Evolutionary conservation across 2,113 vertebrate genomes (phyloP).

Genomic region (Pantherophis guttatus): DNA sequence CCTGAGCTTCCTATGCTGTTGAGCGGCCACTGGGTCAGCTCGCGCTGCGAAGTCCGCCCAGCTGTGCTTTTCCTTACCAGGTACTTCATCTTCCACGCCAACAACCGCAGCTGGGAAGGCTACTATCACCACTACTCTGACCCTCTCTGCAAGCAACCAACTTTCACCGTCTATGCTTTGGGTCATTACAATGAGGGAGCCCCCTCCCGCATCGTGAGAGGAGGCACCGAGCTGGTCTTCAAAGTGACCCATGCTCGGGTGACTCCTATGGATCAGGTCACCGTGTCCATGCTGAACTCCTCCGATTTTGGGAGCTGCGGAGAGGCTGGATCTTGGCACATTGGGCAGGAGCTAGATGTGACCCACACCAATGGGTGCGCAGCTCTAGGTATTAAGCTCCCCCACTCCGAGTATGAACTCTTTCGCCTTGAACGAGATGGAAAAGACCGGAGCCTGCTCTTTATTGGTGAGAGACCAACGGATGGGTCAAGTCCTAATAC

Average conservation of each 20-base stretch:
- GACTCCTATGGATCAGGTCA: conserved; percentile 72
- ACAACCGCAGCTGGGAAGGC: conserved; percentile 80
- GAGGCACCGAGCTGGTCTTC: conserved; percentile 81
- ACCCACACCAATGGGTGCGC: conserved; percentile 80
- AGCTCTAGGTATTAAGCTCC: conserved; percentile 82
- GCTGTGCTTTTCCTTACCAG: conserved; percentile 85
- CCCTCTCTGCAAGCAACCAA: conserved; percentile 78
- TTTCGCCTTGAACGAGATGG: conserved; percentile 79
- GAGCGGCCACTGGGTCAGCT: conserved; percentile 81
- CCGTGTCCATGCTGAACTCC: conserved; percentile 73
- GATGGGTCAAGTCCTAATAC: conserved; percentile 83
- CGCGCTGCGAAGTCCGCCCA: conserved; percentile 80
- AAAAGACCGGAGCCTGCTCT: conserved; percentile 75
- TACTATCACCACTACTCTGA: conserved; percentile 84
- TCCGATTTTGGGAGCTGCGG: conserved; percentile 78
- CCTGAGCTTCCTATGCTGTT: conserved; percentile 64
- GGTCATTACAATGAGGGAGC: conserved; percentile 78
- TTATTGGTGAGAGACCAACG: conserved; percentile 82
- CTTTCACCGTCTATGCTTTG: conserved; percentile 78
- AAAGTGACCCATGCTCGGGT: conserved; percentile 77
- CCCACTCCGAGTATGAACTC: conserved; percentile 88
- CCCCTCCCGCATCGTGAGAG: conserved; percentile 71
- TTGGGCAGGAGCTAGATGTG: conserved; percentile 80
- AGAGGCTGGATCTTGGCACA: conserved; percentile 67
- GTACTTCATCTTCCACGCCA: conserved; percentile 77